Evolutionary conservation across 2,888 invertebrate species (phyloP).

Genomic region (Sthenelais limicola): DNA sequence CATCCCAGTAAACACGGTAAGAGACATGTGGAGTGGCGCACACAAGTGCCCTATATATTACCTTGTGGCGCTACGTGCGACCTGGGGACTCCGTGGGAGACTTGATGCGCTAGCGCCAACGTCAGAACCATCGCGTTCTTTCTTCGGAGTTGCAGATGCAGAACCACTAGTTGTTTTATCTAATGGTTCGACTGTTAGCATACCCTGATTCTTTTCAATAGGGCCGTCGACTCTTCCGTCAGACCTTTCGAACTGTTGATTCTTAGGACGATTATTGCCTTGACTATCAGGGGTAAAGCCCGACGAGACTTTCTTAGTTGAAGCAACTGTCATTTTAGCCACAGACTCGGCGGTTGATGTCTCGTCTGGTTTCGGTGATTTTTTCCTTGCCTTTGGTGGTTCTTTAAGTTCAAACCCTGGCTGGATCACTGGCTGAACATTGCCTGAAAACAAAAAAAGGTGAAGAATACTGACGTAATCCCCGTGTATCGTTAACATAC

Average conservation of each 20-base stretch:
- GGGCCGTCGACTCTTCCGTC: background rate
- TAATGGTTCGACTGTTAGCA: background rate
- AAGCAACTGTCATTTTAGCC: constrained; percentile 27
- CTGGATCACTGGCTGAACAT: no score
- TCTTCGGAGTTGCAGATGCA: constrained; percentile 37
- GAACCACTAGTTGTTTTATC: background rate
- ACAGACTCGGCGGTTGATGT: background rate
- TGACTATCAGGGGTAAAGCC: constrained; percentile 43
- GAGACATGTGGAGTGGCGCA: no score
- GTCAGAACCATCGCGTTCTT: constrained; percentile 10
- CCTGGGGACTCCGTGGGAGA: no score
- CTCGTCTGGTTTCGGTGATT: background rate
- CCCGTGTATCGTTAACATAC: no score
- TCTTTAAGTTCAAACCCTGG: constrained; percentile 12
- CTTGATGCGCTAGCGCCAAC: no score
- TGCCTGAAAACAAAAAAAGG: no score
- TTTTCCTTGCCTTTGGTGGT: background rate
- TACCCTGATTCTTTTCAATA: background rate
- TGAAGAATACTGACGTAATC: no score
- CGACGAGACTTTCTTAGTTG: constrained; percentile 21
- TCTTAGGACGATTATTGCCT: background rate
- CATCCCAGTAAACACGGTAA: no score
- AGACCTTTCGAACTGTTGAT: no score
- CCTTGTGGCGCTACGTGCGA: no score
- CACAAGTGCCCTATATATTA: no score